Base-by-base conservation (phyloP, 2,888 invertebrate genomes). In the Tholera decimalis region DNA sequence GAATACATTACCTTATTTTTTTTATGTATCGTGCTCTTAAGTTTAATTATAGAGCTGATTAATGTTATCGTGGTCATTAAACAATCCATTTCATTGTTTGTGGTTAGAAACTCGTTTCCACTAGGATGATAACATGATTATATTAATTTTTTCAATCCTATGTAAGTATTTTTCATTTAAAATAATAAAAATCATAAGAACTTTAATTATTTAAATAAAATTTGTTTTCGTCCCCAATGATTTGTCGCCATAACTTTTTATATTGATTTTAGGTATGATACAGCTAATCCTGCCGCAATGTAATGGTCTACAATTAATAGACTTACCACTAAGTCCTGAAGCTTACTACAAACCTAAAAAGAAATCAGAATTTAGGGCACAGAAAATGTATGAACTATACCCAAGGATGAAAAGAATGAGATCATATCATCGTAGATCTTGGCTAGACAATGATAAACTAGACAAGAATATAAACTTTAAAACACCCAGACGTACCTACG, bases 131-230 rank as follows among this genome's bases (percentile, higher is more conserved):
- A 88, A 84, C 74, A 89, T 89, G 89, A 82, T 73, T 80, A 76
- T 80, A 64, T 53, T 71, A 67, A 26, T 82, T 55, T 61, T 69
- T 56, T 30, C 68, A 56, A 59, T 83, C 15, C 54, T 84, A 56
- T 84, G 90, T 90, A 72, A 89, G 90, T 89, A 73, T 26, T 22
- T 57, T 41, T 18, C 5, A n/a, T n/a, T n/a, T n/a, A n/a, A n/a
- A n/a, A n/a, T n/a, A n/a, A n/a, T n/a, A n/a, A n/a, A n/a, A n/a
- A n/a, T n/a, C n/a, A n/a, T n/a, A n/a, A n/a, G n/a, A n/a, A n/a
- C n/a, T n/a, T n/a, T n/a, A n/a, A n/a, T n/a, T n/a, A n/a, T n/a
- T n/a, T n/a, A n/a, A n/a, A n/a, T n/a, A n/a, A n/a, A n/a, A n/a
- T n/a, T n/a, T n/a, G 33, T 37, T 26, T 22, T 30, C 3, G n/a